These are phyloP conservation scores for Drosophila seclusa DNA, from an alignment of 2,888 invertebrate species.

Conservation along the genomic window DNA sequence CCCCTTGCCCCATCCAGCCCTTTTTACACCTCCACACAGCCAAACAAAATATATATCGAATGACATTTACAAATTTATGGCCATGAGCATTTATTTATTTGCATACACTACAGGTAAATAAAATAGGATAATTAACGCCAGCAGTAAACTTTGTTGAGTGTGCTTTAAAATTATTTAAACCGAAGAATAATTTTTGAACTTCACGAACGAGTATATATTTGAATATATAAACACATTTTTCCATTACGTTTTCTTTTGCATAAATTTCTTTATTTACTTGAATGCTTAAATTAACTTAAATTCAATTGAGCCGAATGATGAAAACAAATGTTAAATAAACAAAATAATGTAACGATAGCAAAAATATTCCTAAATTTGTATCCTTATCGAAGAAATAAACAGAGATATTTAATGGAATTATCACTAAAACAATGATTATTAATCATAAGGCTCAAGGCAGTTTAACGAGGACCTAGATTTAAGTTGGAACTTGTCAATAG, in stretches of 20 bases:
- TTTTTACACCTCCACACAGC: neutral
- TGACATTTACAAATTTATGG: slow-evolving; percentile 54
- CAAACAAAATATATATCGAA: slow-evolving; percentile 46
- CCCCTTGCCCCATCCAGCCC: neutral
- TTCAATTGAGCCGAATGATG: neutral
- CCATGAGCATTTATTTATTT: slow-evolving; percentile 34
- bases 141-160: slow-evolving; percentile 5
- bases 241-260: neutral
- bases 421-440: neutral
- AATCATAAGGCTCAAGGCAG: slow-evolving; percentile 4
- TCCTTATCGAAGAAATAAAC: neutral
- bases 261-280: neutral
- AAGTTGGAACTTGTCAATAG: slow-evolving; percentile 22
- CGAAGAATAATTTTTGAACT: neutral
- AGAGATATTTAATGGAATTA: neutral
- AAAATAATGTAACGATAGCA: neutral
- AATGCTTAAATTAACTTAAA: neutral
- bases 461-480: slow-evolving; percentile 52
- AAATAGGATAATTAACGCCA: slow-evolving; percentile 60
- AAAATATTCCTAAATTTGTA: neutral
- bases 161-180: slow-evolving; percentile 13
- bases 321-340: neutral
- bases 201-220: neutral
- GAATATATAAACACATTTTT: neutral
- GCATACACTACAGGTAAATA: slow-evolving; percentile 43